Conservation (phyloP, 2,113 vertebrate genomes). For the Orthonyx spaldingii region DNA sequence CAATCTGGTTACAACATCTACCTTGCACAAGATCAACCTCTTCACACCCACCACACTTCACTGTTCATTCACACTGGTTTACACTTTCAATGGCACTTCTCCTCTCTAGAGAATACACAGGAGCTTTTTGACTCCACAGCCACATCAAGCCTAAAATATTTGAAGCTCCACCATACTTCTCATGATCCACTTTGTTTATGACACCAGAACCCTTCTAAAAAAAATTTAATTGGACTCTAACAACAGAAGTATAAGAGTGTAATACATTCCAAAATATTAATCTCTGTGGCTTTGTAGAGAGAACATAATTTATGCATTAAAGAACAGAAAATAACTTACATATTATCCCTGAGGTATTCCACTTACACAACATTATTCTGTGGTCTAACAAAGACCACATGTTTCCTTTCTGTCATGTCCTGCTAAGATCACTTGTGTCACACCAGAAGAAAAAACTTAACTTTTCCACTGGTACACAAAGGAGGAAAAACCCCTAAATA, state of each 20-base stretch:
- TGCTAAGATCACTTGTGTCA: neutral
- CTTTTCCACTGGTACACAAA: neutral
- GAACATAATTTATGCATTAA: neutral
- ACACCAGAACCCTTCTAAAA: neutral
- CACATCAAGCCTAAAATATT: neutral
- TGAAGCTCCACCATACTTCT: neutral
- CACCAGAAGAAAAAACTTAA: neutral
- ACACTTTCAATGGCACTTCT: neutral
- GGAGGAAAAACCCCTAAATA: neutral
- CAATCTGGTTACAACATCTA: neutral
- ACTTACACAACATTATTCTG: conserved; percentile 13
- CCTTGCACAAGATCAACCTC: neutral
- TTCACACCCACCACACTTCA: neutral
- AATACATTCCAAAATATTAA: neutral
- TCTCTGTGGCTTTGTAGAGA: neutral
- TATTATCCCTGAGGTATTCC: conserved; percentile 10
- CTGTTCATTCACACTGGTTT: neutral
- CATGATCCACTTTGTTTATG: neutral
- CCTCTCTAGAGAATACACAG: neutral
- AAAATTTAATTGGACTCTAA: neutral
- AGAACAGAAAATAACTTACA: neutral
- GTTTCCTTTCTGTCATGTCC: neutral
- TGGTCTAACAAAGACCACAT: neutral
- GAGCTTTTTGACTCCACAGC: neutral
- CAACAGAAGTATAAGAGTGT: neutral